These are phyloP conservation scores for Rynchops niger DNA, from an alignment of 2,113 vertebrate genomes.

Conservation along the genomic window DNA sequence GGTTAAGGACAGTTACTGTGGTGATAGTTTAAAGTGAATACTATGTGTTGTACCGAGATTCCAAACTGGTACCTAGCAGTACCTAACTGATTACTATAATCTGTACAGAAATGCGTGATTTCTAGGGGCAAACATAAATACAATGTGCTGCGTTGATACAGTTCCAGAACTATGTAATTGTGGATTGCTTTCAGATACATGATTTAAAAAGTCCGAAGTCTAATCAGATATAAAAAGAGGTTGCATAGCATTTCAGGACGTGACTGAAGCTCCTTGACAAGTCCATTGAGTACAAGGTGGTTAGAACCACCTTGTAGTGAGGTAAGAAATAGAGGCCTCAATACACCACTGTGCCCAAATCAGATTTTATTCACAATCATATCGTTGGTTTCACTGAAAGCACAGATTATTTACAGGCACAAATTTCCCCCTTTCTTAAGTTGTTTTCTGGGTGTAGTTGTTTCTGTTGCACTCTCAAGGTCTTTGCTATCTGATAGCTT, in stretches of 20 bases:
- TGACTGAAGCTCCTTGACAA: not conserved
- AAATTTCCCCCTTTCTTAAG: not conserved
- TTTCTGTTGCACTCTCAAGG: not conserved
- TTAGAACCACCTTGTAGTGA: not conserved
- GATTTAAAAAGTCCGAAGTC: not conserved
- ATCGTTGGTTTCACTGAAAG: not conserved
- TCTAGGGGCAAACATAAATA: not conserved
- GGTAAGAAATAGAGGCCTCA: not conserved
- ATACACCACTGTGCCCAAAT: not conserved
- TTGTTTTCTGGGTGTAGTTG: not conserved
- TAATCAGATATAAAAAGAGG: not conserved
- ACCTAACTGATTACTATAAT: not conserved
- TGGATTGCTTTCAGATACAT: not conserved
- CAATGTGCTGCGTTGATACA: not conserved
- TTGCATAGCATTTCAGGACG: not conserved
- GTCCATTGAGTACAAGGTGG: not conserved
- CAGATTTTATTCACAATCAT: not conserved
- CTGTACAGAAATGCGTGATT: not conserved
- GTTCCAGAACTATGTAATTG: not conserved
- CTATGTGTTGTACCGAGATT: not conserved
- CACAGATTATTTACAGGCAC: not conserved
- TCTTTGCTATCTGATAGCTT: not conserved
- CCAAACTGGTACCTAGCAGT: not conserved
- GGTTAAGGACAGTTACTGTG: not conserved
- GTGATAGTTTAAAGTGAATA: not conserved